Evolutionary conservation across 2,113 vertebrate genomes (phyloP).

Genomic region (Natator depressus): DNA sequence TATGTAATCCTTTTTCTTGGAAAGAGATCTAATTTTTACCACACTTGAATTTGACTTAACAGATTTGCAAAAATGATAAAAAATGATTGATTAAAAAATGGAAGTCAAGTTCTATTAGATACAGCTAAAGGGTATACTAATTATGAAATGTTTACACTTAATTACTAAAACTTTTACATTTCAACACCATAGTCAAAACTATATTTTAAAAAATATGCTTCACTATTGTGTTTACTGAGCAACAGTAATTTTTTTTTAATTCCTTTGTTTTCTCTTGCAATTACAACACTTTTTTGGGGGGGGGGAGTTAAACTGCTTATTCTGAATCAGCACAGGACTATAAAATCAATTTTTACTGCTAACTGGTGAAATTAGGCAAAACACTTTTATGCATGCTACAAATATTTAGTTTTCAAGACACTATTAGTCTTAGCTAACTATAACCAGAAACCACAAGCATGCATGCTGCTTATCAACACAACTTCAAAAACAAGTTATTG

Average conservation of each 20-base stretch:
- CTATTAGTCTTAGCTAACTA: neutral
- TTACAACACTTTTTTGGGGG: neutral
- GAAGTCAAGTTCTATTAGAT: neutral
- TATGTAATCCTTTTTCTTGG: conserved; percentile 14
- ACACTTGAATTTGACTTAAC: neutral
- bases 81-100: neutral
- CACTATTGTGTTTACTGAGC: neutral
- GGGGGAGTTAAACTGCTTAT: neutral
- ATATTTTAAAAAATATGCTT: neutral
- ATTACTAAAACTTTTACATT: neutral
- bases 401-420: neutral
- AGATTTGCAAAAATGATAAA: neutral
- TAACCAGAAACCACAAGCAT: neutral
- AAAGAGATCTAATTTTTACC: neutral
- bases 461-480: neutral
- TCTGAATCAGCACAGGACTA: neutral
- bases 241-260: neutral
- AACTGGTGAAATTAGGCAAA: neutral
- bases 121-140: neutral
- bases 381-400: neutral
- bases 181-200: neutral
- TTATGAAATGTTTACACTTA: neutral
- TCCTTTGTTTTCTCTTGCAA: neutral
- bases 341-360: neutral
- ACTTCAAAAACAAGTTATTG: neutral